Conservation (phyloP, 2,797 vertebrate genomes). For the Rhinella marina region DNA sequence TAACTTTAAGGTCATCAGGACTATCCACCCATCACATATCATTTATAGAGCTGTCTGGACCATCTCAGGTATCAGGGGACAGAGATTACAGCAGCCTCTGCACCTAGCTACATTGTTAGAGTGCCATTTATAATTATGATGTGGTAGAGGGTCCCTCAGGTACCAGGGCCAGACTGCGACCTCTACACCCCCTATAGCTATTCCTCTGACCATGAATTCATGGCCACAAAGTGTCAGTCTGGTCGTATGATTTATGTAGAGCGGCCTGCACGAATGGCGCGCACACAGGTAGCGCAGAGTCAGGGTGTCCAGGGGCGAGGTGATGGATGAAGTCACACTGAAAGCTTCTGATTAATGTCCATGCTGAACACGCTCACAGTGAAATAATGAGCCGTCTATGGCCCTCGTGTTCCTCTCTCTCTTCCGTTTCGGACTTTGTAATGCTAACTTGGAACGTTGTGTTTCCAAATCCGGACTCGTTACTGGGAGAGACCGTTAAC, state of each 20-base stretch:
- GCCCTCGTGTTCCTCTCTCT: constrained; percentile 40
- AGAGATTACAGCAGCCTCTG: too few species aligned
- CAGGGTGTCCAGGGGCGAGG: neutral
- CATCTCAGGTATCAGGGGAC: too few species aligned
- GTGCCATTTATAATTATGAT: neutral
- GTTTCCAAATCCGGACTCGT: constrained; percentile 38
- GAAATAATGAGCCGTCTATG: constrained; percentile 51
- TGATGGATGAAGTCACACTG: constrained; percentile 48
- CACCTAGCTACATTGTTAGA: too few species aligned
- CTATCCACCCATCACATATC: neutral
- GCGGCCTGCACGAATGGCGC: neutral
- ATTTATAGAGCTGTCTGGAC: neutral
- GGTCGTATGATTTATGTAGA: neutral
- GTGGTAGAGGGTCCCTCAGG: neutral
- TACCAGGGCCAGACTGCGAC: neutral
- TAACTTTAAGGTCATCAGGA: neutral
- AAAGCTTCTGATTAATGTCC: constrained; percentile 52
- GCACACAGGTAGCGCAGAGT: constrained; percentile 29
- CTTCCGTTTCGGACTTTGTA: constrained; percentile 49
- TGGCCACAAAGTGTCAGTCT: neutral
- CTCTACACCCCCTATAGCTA: too few species aligned
- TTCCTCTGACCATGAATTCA: too few species aligned
- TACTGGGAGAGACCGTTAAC: constrained; percentile 18
- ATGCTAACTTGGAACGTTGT: constrained; percentile 55
- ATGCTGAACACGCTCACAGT: constrained; percentile 47